phyloP scores from a whole-genome alignment of 2,797 vertebrate genomes.

The Xerus rutilus region DNA sequence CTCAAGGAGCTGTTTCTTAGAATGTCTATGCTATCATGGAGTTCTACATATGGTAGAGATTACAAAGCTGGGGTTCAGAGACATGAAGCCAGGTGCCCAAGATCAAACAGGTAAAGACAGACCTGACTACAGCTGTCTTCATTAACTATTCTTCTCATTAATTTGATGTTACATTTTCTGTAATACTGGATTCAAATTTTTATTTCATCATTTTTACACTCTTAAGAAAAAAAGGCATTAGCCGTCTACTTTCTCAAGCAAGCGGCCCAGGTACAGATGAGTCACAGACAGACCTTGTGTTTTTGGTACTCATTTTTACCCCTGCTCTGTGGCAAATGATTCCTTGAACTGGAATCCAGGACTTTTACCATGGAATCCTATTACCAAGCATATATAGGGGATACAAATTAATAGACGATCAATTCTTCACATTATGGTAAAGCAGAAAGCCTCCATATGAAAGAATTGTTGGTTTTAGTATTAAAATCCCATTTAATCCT shows the following conservation, averaged over 20 bases:
- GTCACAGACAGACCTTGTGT: background rate
- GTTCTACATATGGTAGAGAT: background rate
- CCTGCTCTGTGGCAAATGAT: background rate
- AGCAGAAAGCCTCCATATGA: background rate
- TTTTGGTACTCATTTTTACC: background rate
- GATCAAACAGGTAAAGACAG: background rate
- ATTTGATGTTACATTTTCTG: constrained; percentile 37
- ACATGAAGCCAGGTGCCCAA: background rate
- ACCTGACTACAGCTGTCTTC: background rate
- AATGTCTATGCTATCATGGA: background rate
- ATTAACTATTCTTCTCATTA: background rate
- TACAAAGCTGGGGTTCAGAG: background rate
- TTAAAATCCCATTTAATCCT: constrained; percentile 28
- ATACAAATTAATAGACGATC: background rate
- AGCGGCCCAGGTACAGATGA: background rate
- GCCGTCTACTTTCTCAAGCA: background rate
- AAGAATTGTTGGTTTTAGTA: background rate
- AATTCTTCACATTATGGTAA: background rate
- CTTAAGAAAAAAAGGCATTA: background rate
- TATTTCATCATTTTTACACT: background rate
- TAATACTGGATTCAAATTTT: constrained; percentile 31
- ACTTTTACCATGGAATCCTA: background rate
- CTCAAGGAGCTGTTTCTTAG: background rate
- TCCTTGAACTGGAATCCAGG: background rate
- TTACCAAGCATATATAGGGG: background rate